phyloP scores from a whole-genome alignment of 2,888 invertebrate genomes.

The Pyrrhosoma nymphula region DNA sequence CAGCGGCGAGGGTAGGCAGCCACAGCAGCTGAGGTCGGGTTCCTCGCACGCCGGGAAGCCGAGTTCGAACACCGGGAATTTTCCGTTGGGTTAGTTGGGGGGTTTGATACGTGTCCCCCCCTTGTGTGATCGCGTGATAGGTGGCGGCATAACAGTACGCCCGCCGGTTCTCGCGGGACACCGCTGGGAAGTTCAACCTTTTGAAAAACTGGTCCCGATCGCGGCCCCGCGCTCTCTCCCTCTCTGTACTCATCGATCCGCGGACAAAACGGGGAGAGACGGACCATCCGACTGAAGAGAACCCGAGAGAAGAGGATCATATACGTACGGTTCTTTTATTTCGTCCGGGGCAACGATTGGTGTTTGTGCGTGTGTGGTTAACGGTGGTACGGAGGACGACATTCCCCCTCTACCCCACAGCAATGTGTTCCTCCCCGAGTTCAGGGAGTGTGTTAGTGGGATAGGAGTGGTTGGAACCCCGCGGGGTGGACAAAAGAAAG shows the following conservation, averaged over 20 bases:
- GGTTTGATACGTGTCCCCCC: not conserved
- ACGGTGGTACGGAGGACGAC: too few relatives aligned
- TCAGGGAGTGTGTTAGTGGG: not conserved
- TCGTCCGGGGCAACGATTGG: not conserved
- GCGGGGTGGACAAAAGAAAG: not conserved
- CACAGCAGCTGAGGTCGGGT: slow-evolving; percentile 43
- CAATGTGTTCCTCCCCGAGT: too few relatives aligned
- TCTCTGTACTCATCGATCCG: slow-evolving; percentile 31
- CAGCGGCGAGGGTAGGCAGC: slow-evolving; percentile 63
- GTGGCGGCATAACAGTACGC: not conserved
- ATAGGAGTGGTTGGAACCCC: not conserved
- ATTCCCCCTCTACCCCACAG: too few relatives aligned
- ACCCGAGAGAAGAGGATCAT: not conserved
- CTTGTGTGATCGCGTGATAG: not conserved
- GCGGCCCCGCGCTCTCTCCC: not conserved
- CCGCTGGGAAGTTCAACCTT: not conserved
- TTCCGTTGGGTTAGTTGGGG: not conserved
- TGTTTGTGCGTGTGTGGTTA: too few relatives aligned
- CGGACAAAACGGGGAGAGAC: slow-evolving; percentile 5
- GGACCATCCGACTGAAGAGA: not conserved
- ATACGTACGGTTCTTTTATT: too few relatives aligned
- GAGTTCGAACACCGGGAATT: slow-evolving; percentile 51
- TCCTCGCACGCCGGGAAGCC: not conserved
- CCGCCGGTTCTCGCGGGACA: not conserved
- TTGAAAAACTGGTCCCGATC: not conserved